These are phyloP conservation scores for Euglossa dilemma DNA, from an alignment of 1,140 invertebrate genomes.

Conservation along the genomic window DNA sequence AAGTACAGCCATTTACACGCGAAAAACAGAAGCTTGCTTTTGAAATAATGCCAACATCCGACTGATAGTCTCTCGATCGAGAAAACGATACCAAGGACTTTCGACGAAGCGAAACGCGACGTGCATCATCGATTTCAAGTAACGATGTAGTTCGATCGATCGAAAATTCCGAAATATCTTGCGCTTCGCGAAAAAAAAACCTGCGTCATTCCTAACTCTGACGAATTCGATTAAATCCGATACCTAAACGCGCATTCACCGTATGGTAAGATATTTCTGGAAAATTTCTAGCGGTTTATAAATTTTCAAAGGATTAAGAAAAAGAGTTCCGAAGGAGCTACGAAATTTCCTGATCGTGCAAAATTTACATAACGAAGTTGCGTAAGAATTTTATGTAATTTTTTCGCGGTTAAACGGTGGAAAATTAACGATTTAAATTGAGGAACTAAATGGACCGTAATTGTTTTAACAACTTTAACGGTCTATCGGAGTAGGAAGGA, in stretches of 20 bases:
- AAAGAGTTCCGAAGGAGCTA: no score
- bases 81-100: slow-evolving; percentile 43
- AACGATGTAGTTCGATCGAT: background rate
- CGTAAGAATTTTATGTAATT: no score
- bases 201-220: background rate
- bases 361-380: no score
- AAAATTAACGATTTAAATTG: background rate
- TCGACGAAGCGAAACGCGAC: background rate
- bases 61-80: slow-evolving; percentile 39
- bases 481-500: background rate
- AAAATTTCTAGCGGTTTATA: no score
- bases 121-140: background rate
- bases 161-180: background rate
- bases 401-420: no score
- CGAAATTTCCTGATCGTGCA: no score
- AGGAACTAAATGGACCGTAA: no score
- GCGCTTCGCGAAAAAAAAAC: background rate
- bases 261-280: no score
- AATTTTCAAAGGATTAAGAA: no score
- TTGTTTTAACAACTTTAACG: no score
- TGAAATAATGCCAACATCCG: slow-evolving; percentile 58
- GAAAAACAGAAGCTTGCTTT: slow-evolving; percentile 31
- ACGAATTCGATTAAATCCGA: background rate
- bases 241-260: no score
- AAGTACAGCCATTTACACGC: slow-evolving; percentile 19